Evolutionary conservation across 2,113 vertebrate genomes (phyloP), one percentile per base, ranked within the genome.

Genomic region (Nycticryphes semicollaris): DNA sequence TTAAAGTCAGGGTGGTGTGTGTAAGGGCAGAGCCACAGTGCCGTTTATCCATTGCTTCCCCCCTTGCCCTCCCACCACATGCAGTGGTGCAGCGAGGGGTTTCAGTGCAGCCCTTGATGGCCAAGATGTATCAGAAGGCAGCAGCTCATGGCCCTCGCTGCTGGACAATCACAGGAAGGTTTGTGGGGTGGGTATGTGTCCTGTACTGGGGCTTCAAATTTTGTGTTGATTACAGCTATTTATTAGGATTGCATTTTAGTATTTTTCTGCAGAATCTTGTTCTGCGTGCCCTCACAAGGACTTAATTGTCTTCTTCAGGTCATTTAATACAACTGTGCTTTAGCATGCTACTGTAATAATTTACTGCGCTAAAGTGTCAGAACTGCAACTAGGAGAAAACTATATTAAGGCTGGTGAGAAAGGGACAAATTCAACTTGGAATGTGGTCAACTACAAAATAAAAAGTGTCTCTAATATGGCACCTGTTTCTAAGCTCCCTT

Each of bases 61-160:
- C 4, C 15, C 0, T 21, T 21, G 1, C 12, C 39, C 39, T 12
- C 39, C 39, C 39, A 39, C 39, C 39, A 12, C 7, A 6, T 18
- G 4, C 11, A 30, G 16, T 20, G 35, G 28, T 35, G 10, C 37
- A 72, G 20, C 7, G 45, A 57, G 30, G 6, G 21, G 7, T 25
- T 62, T 74, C 3, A 1, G 11, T 37, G 11, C n/a, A 48, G 39
- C 31, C 47, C 31, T 84, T 76, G n/a, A 14, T 28, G 5, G 37
- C 14, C 2, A 6, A 59, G 8, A 24, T 20, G 33, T n/a, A 57
- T 5, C 7, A 53, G 37, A 6, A 87, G 5, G 7, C 63, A 78
- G 27, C 1, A 10, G 9, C 31, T n/a, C 12, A 3, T 69, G 1
- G 14, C 19, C 68, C 28, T 22, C 23, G 31, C 31, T 1, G 1